These are phyloP conservation scores for Paelopatides confundens DNA, from an alignment of 53 echinoderm and acorn worm genomes.

Conservation along the genomic window DNA sequence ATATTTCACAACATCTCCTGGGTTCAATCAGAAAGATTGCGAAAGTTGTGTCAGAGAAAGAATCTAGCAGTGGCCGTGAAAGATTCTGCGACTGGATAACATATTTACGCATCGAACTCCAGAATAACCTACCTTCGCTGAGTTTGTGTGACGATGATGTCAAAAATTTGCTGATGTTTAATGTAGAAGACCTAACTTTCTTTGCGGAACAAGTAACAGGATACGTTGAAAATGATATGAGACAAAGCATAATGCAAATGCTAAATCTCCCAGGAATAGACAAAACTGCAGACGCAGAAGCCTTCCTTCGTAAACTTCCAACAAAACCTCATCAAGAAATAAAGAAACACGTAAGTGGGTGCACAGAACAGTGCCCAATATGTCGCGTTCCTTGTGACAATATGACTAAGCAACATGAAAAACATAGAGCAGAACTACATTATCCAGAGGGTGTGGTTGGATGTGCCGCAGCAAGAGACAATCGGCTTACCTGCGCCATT, in stretches of 20 bases:
- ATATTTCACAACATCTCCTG: background rate
- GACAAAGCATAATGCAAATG: background rate
- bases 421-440: slow-evolving; percentile 38
- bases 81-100: background rate
- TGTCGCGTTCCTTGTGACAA: slow-evolving; percentile 28
- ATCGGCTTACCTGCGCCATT: background rate
- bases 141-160: slow-evolving; percentile 7
- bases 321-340: slow-evolving; percentile 25
- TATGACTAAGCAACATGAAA: slow-evolving; percentile 39
- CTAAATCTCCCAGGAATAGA: background rate
- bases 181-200: background rate
- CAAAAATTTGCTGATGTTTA: background rate
- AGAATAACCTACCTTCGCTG: background rate
- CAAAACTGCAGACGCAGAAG: background rate
- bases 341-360: background rate
- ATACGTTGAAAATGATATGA: background rate
- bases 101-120: background rate
- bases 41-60: background rate
- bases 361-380: slow-evolving; percentile 3
- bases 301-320: background rate
- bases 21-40: background rate
- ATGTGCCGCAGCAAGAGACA: background rate
- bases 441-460: slow-evolving; percentile 38
- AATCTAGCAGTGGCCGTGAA: background rate
- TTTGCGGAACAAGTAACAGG: background rate